phyloP scores from a whole-genome alignment of 2,888 invertebrate genomes.

The Orthonychiurus folsomi region DNA sequence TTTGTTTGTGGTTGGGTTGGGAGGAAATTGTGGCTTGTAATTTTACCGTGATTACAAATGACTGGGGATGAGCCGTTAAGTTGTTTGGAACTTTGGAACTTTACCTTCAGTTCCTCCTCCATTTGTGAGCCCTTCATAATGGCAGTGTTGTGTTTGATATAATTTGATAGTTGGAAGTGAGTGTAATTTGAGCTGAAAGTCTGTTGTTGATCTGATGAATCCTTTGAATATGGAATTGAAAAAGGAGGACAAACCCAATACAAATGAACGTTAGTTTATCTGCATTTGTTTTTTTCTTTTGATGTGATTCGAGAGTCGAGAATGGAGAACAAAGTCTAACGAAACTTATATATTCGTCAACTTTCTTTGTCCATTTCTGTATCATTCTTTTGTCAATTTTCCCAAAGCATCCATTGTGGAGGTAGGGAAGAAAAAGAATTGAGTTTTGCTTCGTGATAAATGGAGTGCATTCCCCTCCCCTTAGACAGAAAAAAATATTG shows the following conservation, averaged over 20 bases:
- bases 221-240: neutral
- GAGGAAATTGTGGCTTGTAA: neutral
- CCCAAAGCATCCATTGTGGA: no score
- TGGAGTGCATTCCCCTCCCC: no score
- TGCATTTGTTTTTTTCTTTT: neutral
- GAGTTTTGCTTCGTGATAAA: no score
- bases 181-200: neutral
- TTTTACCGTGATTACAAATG: neutral
- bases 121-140: neutral
- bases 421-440: no score
- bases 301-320: no score
- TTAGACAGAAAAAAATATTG: no score
- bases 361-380: neutral
- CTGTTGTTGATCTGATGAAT: no score
- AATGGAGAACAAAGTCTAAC: neutral
- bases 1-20: neutral
- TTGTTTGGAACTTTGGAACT: neutral
- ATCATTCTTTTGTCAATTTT: neutral
- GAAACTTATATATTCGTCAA: no score
- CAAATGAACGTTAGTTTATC: neutral
- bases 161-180: no score
- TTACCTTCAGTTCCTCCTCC: neutral
- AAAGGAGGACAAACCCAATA: neutral
- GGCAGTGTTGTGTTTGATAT: neutral
- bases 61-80: neutral